Evolutionary conservation across 92 coral and sea anemone species (phyloP), one percentile per base, ranked within the genome.

Genomic region (Galaxea fascicularis): DNA sequence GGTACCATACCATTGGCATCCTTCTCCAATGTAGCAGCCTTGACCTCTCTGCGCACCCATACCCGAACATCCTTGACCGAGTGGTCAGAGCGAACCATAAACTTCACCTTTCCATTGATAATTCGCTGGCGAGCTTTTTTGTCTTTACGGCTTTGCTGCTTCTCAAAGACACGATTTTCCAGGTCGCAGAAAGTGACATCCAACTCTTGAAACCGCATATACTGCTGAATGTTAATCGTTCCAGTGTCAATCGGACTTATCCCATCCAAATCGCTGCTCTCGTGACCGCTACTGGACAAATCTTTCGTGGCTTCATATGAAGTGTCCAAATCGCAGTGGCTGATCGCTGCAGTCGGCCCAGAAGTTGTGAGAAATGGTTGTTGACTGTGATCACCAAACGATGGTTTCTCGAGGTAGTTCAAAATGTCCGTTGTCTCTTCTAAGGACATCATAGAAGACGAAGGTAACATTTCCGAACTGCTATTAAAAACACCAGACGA

Each of bases 61-160:
- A 87, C 95, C 26, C 66, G 52, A 27, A 94, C 82, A 30, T 53
- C 71, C 45, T 67, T 70, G 11, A 94, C 91, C 7, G 57, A 64
- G 22, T 83, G 74, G 5, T 93, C 90, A 17, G 95, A 89, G 35
- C 76, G 79, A 21, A 94, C 98, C 11, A 71, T 22, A 62, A 94
- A 87, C 79, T 69, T 82, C 11, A 94, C 93, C 62, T 94, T 94
- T 17, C 98, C 98, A 35, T 94, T 94, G 20, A 89, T 82, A 18
- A 94, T 87, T 68, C 90, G 88, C 76, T 94, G 98, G 17, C 98
- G 78, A 12, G 98, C 98, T 57, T 86, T 78, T 72, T 92, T 92
- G 58, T 88, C 93, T 63, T 94, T 94, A 7, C 98, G 98, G 39
- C 98, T 92, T 58, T 94, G 98, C 54, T 87, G 92, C 28, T 94